Conservation (phyloP, 2,888 invertebrate species). For the Colletes collaris region DNA sequence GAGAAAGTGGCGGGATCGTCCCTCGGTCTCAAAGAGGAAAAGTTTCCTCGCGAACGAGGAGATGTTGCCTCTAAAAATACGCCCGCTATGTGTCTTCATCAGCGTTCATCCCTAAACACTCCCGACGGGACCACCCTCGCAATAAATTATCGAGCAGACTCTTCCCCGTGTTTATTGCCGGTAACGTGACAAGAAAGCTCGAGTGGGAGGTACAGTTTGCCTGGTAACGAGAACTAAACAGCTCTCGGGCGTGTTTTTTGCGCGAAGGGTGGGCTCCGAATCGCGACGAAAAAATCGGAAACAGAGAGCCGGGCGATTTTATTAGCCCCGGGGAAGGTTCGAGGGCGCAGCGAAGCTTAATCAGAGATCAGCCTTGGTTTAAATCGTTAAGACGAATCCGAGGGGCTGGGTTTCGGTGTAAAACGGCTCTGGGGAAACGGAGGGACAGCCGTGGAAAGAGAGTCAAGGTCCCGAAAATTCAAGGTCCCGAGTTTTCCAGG, state of each 20-base stretch:
- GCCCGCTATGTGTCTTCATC: constrained; percentile 35
- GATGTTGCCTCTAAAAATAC: constrained; percentile 23
- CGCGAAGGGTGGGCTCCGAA: not conserved
- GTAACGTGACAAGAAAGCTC: constrained; percentile 30
- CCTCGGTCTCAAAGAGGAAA: constrained; percentile 13
- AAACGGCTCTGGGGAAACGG: not conserved
- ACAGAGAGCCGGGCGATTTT: not conserved
- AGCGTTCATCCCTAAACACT: constrained; percentile 34
- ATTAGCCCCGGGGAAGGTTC: too few relatives aligned
- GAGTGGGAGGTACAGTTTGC: not conserved
- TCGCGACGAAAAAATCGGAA: not conserved
- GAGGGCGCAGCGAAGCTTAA: not conserved
- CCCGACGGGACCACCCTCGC: constrained; percentile 21
- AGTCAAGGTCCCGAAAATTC: constrained; percentile 46
- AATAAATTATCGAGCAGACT: constrained; percentile 26
- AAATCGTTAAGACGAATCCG: constrained; percentile 17
- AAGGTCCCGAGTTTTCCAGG: constrained; percentile 33
- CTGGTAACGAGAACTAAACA: constrained; percentile 36
- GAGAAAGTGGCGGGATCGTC: constrained; percentile 31
- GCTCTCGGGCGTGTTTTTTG: not conserved
- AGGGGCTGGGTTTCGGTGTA: not conserved
- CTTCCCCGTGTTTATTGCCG: not conserved
- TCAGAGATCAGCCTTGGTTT: constrained; percentile 10
- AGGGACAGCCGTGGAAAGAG: not conserved
- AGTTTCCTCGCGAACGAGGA: constrained; percentile 20